Conservation (phyloP, 2,113 vertebrate species). For the Oxyura jamaicensis region DNA sequence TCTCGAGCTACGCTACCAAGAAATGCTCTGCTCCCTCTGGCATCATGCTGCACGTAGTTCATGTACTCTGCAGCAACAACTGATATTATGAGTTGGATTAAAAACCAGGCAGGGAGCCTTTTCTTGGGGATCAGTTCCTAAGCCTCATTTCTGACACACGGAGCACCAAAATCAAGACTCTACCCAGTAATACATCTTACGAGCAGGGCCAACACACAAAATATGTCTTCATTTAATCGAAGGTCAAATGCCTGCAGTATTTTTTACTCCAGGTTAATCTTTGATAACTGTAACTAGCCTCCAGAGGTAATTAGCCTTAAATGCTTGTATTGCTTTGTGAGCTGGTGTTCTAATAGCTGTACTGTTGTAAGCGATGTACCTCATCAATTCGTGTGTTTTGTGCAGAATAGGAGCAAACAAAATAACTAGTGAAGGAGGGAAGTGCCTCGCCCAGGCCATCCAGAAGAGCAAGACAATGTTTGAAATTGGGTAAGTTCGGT, state of each 20-base stretch:
- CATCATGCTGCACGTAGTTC: background rate
- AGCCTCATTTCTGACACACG: background rate
- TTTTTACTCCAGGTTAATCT: background rate
- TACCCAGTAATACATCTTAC: background rate
- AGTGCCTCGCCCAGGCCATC: slow-evolving; percentile 83
- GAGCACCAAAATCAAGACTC: background rate
- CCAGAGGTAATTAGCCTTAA: background rate
- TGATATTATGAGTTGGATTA: background rate
- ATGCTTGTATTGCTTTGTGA: background rate
- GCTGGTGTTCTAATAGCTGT: background rate
- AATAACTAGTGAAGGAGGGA: slow-evolving; percentile 87
- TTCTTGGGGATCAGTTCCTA: background rate
- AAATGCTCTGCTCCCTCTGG: background rate
- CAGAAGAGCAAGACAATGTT: slow-evolving; percentile 87
- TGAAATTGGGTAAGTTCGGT: slow-evolving; percentile 87
- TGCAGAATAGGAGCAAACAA: slow-evolving; percentile 90
- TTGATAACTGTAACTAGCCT: background rate
- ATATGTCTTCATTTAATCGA: background rate
- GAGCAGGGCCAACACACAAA: background rate
- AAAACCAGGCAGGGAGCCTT: background rate
- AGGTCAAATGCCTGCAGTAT: background rate
- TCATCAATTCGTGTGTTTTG: background rate
- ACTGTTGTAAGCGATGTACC: background rate
- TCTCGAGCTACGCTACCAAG: background rate
- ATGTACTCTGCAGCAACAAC: background rate